Conservation (phyloP, 2,797 vertebrate species). For the Schizothorax lantsangensis region DNA sequence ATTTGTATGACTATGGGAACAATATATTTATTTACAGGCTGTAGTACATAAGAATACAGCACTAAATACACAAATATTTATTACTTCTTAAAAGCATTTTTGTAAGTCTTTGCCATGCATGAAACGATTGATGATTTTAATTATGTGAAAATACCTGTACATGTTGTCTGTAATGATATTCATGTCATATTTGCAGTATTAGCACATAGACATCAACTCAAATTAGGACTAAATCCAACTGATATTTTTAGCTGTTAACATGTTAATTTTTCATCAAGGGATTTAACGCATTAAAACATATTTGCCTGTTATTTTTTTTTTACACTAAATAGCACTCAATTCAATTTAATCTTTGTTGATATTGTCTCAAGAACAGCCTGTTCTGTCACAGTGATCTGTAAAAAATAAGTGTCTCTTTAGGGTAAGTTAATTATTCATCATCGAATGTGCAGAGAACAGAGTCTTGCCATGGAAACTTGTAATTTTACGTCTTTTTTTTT, state of each 20-base stretch:
- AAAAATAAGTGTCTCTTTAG: slow-evolving; percentile 8
- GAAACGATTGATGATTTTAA: background rate
- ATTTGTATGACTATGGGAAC: background rate
- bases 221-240: background rate
- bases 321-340: background rate
- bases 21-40: background rate
- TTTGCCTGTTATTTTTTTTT: background rate
- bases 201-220: background rate
- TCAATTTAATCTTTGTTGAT: background rate
- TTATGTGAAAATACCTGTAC: background rate
- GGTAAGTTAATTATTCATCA: background rate
- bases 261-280: background rate
- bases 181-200: background rate
- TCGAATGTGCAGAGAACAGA: background rate
- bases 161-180: background rate
- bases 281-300: background rate
- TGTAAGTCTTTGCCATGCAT: background rate
- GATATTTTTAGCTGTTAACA: background rate
- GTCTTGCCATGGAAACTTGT: background rate
- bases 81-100: background rate
- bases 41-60: background rate
- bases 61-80: background rate
- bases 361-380: background rate
- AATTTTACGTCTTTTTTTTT: background rate
- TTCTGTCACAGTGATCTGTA: background rate